Conservation (phyloP, 1,140 invertebrate genomes). For the Argopecten irradians region DNA sequence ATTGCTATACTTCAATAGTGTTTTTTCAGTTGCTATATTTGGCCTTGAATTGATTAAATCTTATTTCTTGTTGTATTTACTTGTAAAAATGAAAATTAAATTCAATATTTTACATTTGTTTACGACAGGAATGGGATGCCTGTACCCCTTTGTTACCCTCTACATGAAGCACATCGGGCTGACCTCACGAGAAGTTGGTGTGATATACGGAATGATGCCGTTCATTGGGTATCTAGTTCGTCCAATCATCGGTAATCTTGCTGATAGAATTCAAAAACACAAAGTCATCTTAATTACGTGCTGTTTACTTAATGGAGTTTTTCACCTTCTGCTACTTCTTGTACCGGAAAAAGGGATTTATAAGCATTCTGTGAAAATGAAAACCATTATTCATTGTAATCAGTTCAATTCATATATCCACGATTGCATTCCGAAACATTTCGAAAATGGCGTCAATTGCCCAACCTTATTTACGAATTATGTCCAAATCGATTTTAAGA, state of each 20-base stretch:
- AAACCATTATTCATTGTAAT: slow-evolving; percentile 63
- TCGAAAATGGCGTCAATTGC: slow-evolving; percentile 1
- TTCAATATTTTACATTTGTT: neutral
- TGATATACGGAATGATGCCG: slow-evolving; percentile 88
- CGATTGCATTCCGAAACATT: slow-evolving; percentile 50
- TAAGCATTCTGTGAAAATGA: slow-evolving; percentile 31
- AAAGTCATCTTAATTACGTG: slow-evolving; percentile 77
- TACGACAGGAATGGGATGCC: slow-evolving; percentile 86
- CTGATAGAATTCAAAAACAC: slow-evolving; percentile 87
- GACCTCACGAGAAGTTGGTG: slow-evolving; percentile 85
- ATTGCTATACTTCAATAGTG: no score
- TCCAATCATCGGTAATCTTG: slow-evolving; percentile 87
- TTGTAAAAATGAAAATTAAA: no score
- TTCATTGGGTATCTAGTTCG: slow-evolving; percentile 88
- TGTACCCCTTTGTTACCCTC: slow-evolving; percentile 89
- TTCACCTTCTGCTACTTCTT: slow-evolving; percentile 63
- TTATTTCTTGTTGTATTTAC: no score
- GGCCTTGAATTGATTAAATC: no score
- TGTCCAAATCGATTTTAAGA: neutral
- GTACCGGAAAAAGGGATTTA: slow-evolving; percentile 48
- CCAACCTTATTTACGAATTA: neutral
- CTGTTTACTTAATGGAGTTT: slow-evolving; percentile 57
- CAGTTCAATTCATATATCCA: slow-evolving; percentile 64
- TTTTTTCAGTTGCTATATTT: no score
- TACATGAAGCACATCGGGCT: slow-evolving; percentile 90